Evolutionary conservation across 2,797 vertebrate genomes (phyloP).

Genomic region (Balearica regulorum): DNA sequence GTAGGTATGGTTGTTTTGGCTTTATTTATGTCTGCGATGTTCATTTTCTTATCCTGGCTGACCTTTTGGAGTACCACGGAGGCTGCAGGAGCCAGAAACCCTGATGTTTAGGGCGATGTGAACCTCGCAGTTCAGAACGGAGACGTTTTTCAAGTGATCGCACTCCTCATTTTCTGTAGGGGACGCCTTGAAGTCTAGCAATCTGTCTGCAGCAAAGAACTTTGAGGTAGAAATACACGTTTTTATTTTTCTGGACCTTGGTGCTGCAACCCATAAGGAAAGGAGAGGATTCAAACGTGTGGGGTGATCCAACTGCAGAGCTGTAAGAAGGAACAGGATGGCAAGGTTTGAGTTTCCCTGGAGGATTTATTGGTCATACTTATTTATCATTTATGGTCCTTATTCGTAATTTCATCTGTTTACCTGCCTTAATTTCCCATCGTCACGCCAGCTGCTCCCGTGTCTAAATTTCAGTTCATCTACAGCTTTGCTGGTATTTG

Average conservation of each 20-base stretch:
- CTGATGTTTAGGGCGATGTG: background rate
- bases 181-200: background rate
- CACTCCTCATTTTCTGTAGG: background rate
- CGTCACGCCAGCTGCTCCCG: background rate
- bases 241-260: background rate
- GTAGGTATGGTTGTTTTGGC: background rate
- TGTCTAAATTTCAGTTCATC: background rate
- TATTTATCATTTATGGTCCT: background rate
- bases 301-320: background rate
- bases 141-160: background rate
- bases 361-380: background rate
- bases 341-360: background rate
- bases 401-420: background rate
- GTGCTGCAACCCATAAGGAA: background rate
- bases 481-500: background rate
- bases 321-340: background rate
- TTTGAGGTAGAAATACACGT: background rate
- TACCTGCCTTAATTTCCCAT: background rate
- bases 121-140: background rate
- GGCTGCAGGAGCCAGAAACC: background rate
- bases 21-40: background rate
- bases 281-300: background rate
- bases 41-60: background rate
- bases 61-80: accelerated
- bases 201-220: background rate